Conservation (phyloP, 2,888 invertebrate species). For the Euplexia lucipara region DNA sequence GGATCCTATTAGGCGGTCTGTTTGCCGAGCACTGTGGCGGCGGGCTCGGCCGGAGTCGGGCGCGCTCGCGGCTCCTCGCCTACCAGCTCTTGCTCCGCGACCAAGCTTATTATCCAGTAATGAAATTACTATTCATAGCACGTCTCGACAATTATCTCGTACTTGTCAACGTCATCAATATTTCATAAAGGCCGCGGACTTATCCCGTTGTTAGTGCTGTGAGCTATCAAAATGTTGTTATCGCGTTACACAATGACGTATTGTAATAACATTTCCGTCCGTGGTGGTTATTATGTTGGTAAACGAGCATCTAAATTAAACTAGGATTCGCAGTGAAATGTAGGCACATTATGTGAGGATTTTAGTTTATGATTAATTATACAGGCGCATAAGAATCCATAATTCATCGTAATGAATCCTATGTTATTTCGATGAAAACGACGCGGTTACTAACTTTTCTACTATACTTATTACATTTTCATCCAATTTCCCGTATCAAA, state of each 20-base stretch:
- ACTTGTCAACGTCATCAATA: slow-evolving; percentile 73
- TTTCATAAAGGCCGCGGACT: slow-evolving; percentile 65
- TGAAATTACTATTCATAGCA: slow-evolving; percentile 82
- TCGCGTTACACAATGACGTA: slow-evolving; percentile 45
- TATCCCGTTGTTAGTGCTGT: slow-evolving; percentile 48
- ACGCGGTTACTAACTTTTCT: not conserved
- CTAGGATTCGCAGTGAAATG: slow-evolving; percentile 47
- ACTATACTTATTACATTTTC: not conserved
- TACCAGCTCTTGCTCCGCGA: slow-evolving; percentile 46
- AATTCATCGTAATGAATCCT: slow-evolving; percentile 15
- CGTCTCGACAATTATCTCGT: slow-evolving; percentile 77
- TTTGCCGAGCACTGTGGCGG: slow-evolving; percentile 69
- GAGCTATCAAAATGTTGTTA: slow-evolving; percentile 44
- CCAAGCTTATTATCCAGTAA: slow-evolving; percentile 72
- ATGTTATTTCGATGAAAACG: slow-evolving; percentile 2
- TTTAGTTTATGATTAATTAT: slow-evolving; percentile 56
- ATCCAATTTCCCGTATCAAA: not conserved
- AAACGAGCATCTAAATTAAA: slow-evolving; percentile 64
- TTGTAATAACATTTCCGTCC: slow-evolving; percentile 60
- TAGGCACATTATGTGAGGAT: slow-evolving; percentile 40
- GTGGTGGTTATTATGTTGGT: slow-evolving; percentile 52
- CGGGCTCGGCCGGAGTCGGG: slow-evolving; percentile 38
- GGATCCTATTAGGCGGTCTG: slow-evolving; percentile 74
- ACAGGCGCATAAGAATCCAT: slow-evolving; percentile 25
- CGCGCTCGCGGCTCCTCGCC: slow-evolving; percentile 21